Conservation (phyloP, 2,888 invertebrate species). For the Xanthostigma xanthostigma region DNA sequence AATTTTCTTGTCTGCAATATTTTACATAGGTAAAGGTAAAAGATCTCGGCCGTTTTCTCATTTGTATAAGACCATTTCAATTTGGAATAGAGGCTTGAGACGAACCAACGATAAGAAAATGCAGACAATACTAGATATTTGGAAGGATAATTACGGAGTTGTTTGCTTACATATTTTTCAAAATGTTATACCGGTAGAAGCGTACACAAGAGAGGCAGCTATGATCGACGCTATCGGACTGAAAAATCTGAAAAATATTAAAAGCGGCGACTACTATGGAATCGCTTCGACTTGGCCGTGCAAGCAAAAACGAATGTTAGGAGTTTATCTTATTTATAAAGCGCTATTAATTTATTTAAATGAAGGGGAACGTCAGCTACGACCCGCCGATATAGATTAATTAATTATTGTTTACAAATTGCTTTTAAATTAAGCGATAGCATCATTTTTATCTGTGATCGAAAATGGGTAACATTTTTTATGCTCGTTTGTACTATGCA, state of each 20-base stretch:
- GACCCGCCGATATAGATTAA: conserved; percentile 51
- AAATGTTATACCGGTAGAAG: conserved; percentile 80
- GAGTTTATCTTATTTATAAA: conserved; percentile 64
- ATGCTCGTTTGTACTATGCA: too few relatives aligned
- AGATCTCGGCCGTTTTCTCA: conserved; percentile 79
- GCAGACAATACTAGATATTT: conserved; percentile 71
- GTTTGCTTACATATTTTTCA: conserved; percentile 84
- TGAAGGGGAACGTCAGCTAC: conserved; percentile 79
- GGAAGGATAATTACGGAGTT: conserved; percentile 71
- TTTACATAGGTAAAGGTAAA: conserved; percentile 94
- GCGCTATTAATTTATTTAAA: conserved; percentile 70
- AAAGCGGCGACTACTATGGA: conserved; percentile 73
- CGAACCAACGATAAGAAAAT: conserved; percentile 32
- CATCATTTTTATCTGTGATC: too few relatives aligned
- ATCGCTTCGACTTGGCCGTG: conserved; percentile 55
- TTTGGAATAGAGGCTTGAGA: conserved; percentile 38
- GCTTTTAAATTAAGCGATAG: too few relatives aligned
- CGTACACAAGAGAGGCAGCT: conserved; percentile 83
- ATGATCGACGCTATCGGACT: conserved; percentile 83
- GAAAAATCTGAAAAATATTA: conserved; percentile 59
- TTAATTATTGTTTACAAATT: too few relatives aligned
- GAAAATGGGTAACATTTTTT: too few relatives aligned
- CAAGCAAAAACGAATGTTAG: conserved; percentile 54
- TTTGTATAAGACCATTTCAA: conserved; percentile 70
- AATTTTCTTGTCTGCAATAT: conserved; percentile 71